Conservation (phyloP, 1,140 invertebrate species). For the Vanessa tameamea region DNA sequence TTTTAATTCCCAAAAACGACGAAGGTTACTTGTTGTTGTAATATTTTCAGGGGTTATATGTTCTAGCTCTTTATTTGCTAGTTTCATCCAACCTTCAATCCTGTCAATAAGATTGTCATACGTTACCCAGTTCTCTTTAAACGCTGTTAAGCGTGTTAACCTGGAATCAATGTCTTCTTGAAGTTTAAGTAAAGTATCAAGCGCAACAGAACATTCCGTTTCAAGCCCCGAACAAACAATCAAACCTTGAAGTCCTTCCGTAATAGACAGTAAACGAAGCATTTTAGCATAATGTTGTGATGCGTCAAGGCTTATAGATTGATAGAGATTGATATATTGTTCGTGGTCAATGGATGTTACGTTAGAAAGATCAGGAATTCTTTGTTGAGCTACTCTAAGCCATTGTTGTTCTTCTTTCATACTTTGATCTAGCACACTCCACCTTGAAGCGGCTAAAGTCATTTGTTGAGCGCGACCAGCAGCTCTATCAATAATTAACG, state of each 20-base stretch:
- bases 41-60: constrained; percentile 77
- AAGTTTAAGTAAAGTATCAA: constrained; percentile 85
- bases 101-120: constrained; percentile 87
- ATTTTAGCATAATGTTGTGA: constrained; percentile 89
- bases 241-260: constrained; percentile 86
- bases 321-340: constrained; percentile 91
- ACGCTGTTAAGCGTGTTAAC: constrained; percentile 85
- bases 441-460: constrained; percentile 89
- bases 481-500: constrained; percentile 88
- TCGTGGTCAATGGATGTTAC: constrained; percentile 90
- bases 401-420: constrained; percentile 91
- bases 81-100: constrained; percentile 87
- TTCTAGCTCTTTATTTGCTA: constrained; percentile 84
- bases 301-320: constrained; percentile 88
- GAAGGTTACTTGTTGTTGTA: constrained; percentile 85
- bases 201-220: constrained; percentile 84
- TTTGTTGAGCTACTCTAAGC: constrained; percentile 89
- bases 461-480: constrained; percentile 89
- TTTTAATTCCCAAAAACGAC: constrained; percentile 93
- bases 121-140: constrained; percentile 87
- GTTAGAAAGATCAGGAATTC: constrained; percentile 88
- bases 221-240: constrained; percentile 87
- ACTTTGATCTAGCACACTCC: constrained; percentile 89
- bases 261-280: constrained; percentile 86
- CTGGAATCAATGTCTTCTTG: constrained; percentile 88